Percentiles rank a stretch among this genome's conserved stretches.
Evolutionary conservation across 2,888 invertebrate species (phyloP).

Genomic region (Hymenopus coronatus): DNA sequence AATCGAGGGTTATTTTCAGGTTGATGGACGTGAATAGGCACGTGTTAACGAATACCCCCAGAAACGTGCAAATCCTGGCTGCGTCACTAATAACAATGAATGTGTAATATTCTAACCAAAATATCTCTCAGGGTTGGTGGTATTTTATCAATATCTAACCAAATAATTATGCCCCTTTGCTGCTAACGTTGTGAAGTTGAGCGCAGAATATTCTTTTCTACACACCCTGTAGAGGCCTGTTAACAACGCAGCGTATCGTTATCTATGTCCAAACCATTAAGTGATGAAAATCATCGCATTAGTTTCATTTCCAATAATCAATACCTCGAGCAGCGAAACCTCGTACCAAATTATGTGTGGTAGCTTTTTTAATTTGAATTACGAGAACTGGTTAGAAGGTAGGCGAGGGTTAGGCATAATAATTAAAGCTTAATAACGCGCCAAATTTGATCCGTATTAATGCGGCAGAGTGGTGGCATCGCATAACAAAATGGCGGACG

Average conservation of each 20-base stretch:
- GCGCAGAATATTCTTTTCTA: neutral
- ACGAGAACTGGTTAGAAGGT: neutral
- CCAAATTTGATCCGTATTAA: constrained; percentile 15
- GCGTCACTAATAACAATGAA: too few relatives aligned
- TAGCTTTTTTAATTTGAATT: neutral
- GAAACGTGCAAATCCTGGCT: too few relatives aligned
- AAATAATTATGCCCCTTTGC: too few relatives aligned
- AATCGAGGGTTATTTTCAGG: too few relatives aligned
- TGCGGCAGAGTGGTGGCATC: neutral
- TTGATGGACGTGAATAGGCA: too few relatives aligned
- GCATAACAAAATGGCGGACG: neutral
- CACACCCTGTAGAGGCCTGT: neutral
- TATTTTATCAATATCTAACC: too few relatives aligned
- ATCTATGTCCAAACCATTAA: neutral
- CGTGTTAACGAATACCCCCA: too few relatives aligned
- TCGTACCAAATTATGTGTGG: neutral
- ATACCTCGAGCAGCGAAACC: neutral
- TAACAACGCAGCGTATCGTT: neutral
- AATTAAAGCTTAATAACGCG: constrained; percentile 15
- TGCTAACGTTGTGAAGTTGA: neutral
- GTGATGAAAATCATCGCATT: neutral
- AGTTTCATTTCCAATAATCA: neutral
- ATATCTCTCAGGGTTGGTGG: too few relatives aligned
- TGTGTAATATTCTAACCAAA: too few relatives aligned
- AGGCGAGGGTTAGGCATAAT: neutral